Percentiles rank a stretch among this genome's conserved stretches.
phyloP scores from a whole-genome alignment of 1,140 invertebrate species.

The Pinna nobilis region DNA sequence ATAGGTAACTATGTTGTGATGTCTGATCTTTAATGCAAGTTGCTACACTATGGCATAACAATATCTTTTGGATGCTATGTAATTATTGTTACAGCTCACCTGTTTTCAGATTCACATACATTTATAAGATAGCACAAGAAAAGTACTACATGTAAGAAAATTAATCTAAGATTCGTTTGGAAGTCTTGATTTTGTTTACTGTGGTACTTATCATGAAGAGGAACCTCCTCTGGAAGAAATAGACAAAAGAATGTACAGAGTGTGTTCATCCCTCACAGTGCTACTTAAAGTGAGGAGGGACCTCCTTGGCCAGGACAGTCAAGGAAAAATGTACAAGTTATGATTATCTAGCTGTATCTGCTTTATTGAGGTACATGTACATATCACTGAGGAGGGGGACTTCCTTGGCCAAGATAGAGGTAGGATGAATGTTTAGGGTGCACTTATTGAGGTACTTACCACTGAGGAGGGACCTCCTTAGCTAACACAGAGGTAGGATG shows the following conservation, averaged over 20 bases:
- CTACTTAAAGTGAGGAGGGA: slow-evolving; percentile 90
- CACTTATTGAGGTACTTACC: no score
- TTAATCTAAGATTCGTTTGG: no score
- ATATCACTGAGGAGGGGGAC: slow-evolving; percentile 93
- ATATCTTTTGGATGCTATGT: no score
- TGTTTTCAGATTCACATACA: no score
- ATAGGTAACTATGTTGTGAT: no score
- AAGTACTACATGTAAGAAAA: no score
- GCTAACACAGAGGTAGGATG: slow-evolving; percentile 95
- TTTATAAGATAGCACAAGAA: no score
- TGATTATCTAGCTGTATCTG: slow-evolving; percentile 84
- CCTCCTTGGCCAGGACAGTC: slow-evolving; percentile 89
- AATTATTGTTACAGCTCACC: no score
- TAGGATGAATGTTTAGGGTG: slow-evolving; percentile 95
- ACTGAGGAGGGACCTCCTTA: slow-evolving; percentile 89
- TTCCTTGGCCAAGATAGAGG: slow-evolving; percentile 90
- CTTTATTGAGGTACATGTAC: slow-evolving; percentile 83
- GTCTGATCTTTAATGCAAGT: no score
- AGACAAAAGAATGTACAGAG: slow-evolving; percentile 89
- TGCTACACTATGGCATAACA: no score
- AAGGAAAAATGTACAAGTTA: slow-evolving; percentile 95
- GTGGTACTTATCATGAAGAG: slow-evolving; percentile 88
- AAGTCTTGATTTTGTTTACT: no score
- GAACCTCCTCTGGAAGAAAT: slow-evolving; percentile 89
- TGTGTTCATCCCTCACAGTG: slow-evolving; percentile 87